Evolutionary conservation across 2,113 vertebrate genomes (phyloP).

Genomic region (Origma solitaria): DNA sequence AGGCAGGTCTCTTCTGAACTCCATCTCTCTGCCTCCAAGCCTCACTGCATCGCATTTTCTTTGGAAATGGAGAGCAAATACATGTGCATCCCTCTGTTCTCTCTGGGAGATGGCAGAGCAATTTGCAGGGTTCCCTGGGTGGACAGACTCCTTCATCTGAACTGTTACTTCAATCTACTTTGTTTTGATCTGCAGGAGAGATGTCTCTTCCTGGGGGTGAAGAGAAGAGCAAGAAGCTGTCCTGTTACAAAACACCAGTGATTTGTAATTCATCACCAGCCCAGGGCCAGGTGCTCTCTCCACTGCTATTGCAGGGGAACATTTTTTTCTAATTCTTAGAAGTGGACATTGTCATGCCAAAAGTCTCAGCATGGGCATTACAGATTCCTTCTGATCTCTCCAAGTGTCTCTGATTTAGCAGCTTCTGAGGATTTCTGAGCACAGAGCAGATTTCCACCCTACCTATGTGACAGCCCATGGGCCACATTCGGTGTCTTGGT

Average conservation of each 20-base stretch:
- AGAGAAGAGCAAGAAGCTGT: neutral
- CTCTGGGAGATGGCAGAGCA: neutral
- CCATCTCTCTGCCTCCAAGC: neutral
- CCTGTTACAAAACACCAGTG: neutral
- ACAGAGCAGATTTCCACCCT: neutral
- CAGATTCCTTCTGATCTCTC: neutral
- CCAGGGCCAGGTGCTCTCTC: neutral
- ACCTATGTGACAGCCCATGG: neutral
- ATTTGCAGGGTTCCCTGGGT: neutral
- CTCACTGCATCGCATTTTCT: neutral
- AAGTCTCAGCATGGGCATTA: neutral
- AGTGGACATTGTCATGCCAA: neutral
- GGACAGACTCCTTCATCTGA: neutral
- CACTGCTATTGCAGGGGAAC: neutral
- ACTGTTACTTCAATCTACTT: neutral
- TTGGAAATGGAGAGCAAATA: neutral
- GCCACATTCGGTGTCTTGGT: neutral
- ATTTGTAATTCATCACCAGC: neutral
- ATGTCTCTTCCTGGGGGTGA: neutral
- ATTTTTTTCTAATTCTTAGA: neutral
- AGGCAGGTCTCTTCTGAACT: slow-evolving; percentile 3
- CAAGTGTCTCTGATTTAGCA: neutral
- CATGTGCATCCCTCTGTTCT: neutral
- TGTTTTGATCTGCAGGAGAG: neutral
- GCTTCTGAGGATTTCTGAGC: neutral